Evolutionary conservation across 1,140 invertebrate genomes (phyloP).

Genomic region (Eupristina koningsbergeri): DNA sequence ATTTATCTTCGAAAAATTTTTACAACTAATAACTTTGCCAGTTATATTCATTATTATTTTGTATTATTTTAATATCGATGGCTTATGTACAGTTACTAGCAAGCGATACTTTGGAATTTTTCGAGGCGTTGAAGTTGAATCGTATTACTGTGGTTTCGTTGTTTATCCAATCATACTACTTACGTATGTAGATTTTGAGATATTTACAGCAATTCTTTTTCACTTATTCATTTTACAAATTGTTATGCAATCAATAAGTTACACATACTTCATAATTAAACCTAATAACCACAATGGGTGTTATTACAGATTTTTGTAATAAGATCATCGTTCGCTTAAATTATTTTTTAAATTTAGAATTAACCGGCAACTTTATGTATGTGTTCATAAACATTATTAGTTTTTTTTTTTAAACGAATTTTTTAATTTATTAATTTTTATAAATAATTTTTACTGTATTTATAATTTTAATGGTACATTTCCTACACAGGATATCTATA

Average conservation of each 20-base stretch:
- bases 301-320: neutral
- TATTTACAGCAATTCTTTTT: neutral
- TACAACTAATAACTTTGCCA: neutral
- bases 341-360: neutral
- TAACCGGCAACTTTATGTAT: neutral
- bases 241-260: constrained; percentile 7
- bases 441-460: too few species aligned
- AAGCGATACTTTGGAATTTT: constrained; percentile 5
- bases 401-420: too few species aligned
- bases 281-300: neutral
- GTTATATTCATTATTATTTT: neutral
- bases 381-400: too few species aligned
- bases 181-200: neutral
- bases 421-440: too few species aligned
- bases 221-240: neutral
- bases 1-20: neutral
- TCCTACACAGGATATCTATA: too few species aligned
- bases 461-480: too few species aligned
- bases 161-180: neutral
- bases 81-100: neutral
- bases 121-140: neutral
- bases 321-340: neutral
- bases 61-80: neutral
- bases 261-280: neutral
- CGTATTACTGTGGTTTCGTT: neutral